Conservation (phyloP, 2,113 vertebrate genomes). For the Nothocercus julius region DNA sequence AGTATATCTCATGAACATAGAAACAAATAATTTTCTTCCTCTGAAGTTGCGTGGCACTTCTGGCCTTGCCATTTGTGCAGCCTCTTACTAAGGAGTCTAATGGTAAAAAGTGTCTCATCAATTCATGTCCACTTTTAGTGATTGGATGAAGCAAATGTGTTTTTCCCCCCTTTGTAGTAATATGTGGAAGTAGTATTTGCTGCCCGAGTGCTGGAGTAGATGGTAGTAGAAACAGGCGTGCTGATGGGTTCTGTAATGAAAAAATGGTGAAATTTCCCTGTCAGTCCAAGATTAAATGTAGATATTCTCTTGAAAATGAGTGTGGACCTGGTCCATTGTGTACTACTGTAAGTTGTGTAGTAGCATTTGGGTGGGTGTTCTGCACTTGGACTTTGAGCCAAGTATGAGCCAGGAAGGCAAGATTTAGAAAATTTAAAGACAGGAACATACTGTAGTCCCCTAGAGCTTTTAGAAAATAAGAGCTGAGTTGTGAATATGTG, state of each 20-base stretch:
- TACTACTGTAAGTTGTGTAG: neutral
- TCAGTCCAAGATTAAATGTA: neutral
- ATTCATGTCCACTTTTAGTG: neutral
- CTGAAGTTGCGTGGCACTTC: neutral
- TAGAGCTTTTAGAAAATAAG: slow-evolving; percentile 26
- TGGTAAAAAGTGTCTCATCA: neutral
- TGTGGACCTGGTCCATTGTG: neutral
- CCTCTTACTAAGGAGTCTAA: neutral
- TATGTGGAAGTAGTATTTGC: neutral
- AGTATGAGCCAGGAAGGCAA: neutral
- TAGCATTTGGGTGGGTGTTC: neutral
- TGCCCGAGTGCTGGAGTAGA: neutral
- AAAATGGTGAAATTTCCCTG: neutral
- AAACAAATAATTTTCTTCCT: neutral
- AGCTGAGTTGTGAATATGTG: neutral
- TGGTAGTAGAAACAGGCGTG: neutral
- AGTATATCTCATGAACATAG: neutral
- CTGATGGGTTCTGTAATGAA: neutral
- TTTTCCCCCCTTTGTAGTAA: neutral
- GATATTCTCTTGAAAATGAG: neutral
- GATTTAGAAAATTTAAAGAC: slow-evolving; percentile 17
- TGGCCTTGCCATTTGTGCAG: neutral
- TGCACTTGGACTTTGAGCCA: slow-evolving; percentile 18
- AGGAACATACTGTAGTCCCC: neutral
- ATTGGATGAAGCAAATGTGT: neutral